Percentiles rank a stretch among this genome's conserved stretches.
Evolutionary conservation across 2,888 invertebrate species (phyloP).

Genomic region (Metopia argyrocephala): DNA sequence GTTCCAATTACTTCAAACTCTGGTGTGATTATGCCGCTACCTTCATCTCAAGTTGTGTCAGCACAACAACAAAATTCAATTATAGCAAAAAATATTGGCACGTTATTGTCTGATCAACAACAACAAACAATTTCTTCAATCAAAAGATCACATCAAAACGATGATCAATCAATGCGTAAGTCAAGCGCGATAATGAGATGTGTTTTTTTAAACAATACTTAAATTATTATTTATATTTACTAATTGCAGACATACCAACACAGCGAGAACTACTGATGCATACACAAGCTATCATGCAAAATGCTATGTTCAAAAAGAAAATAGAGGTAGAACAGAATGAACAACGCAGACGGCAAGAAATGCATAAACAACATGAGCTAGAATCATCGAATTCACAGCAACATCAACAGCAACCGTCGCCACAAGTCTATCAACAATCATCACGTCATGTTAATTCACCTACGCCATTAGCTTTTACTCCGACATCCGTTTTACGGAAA

Average conservation of each 20-base stretch:
- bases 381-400: conserved; percentile 34
- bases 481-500: conserved; percentile 94
- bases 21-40: conserved; percentile 48
- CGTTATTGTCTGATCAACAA: conserved; percentile 12
- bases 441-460: conserved; percentile 79
- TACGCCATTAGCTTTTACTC: conserved; percentile 91
- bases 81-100: conserved; percentile 10
- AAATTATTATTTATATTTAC: background rate
- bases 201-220: background rate
- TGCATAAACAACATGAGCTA: conserved; percentile 68
- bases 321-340: conserved; percentile 85
- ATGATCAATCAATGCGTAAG: conserved; percentile 29
- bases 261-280: conserved; percentile 91
- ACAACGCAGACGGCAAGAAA: conserved; percentile 86
- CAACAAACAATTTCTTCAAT: conserved; percentile 6
- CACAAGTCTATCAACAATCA: conserved; percentile 63
- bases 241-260: conserved; percentile 77
- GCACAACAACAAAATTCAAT: conserved; percentile 46
- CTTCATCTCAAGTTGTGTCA: conserved; percentile 45
- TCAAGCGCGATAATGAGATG: background rate
- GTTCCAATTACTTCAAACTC: conserved; percentile 54
- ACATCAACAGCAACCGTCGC: conserved; percentile 33
- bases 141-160: conserved; percentile 26
- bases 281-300: conserved; percentile 92
- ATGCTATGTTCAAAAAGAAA: conserved; percentile 92